Evolutionary conservation across 1,140 invertebrate genomes (phyloP).

Genomic region (Drosophila persimilis): DNA sequence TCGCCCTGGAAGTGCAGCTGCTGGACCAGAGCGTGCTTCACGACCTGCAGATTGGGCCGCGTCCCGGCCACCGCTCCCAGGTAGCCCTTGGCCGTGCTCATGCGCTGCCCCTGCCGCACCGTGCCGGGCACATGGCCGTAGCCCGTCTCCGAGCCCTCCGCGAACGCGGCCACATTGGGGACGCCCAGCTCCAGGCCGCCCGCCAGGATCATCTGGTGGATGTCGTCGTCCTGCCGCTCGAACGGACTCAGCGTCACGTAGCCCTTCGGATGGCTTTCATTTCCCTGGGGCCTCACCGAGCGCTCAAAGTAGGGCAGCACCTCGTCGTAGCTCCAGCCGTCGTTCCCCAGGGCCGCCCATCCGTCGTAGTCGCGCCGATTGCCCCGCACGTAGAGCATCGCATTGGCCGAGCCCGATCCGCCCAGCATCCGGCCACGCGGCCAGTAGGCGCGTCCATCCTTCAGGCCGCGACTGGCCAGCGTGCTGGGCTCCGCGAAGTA

Average conservation of each 20-base stretch:
- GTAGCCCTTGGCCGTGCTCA: constrained; percentile 83
- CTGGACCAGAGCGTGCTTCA: constrained; percentile 86
- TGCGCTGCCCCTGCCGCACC: constrained; percentile 85
- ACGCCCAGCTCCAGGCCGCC: constrained; percentile 50
- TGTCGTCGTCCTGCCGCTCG: constrained; percentile 70
- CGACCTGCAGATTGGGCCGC: constrained; percentile 87
- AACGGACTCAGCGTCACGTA: constrained; percentile 48
- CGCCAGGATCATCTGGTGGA: constrained; percentile 46
- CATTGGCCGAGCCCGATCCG: constrained; percentile 91
- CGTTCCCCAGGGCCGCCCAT: constrained; percentile 86
- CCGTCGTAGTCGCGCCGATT: constrained; percentile 83
- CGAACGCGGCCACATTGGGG: constrained; percentile 35
- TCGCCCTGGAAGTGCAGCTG: constrained; percentile 83
- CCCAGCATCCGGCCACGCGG: constrained; percentile 89
- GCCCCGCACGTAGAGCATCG: constrained; percentile 85
- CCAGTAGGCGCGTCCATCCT: constrained; percentile 86
- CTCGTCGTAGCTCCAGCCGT: constrained; percentile 69
- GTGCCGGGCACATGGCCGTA: constrained; percentile 84
- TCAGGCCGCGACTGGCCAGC: constrained; percentile 84
- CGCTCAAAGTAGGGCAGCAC: constrained; percentile 69
- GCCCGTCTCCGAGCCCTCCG: constrained; percentile 84
- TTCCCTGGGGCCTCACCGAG: constrained; percentile 83
- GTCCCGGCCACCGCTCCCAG: constrained; percentile 51
- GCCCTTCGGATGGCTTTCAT: constrained; percentile 60
- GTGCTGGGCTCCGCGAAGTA: constrained; percentile 86